Conservation (phyloP, 2,797 vertebrate species). For the Muscicapa comitata region DNA sequence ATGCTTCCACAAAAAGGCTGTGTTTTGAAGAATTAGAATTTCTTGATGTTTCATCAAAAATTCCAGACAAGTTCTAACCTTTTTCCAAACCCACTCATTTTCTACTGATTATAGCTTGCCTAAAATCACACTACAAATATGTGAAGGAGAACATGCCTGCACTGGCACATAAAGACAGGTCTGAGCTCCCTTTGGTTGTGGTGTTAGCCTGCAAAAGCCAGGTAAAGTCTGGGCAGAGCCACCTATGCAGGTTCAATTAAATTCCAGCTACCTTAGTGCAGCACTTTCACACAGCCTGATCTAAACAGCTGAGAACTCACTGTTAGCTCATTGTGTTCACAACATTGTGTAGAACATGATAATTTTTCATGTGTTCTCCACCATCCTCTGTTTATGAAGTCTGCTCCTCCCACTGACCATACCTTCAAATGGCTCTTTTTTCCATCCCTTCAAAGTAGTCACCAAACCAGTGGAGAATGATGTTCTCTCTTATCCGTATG, state of each 20-base stretch:
- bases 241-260: neutral
- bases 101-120: neutral
- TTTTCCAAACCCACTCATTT: neutral
- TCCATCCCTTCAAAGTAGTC: neutral
- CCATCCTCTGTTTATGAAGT: neutral
- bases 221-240: neutral
- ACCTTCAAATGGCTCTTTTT: neutral
- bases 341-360: rapidly evolving
- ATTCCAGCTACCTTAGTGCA: neutral
- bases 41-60: conserved; percentile 1
- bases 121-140: neutral
- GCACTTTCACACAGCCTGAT: neutral
- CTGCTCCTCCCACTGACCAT: neutral
- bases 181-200: neutral
- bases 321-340: neutral
- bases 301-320: neutral
- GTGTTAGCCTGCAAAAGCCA: neutral
- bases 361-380: neutral
- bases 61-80: conserved; percentile 40
- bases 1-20: neutral
- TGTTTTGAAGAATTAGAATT: neutral
- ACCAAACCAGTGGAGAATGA: neutral
- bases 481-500: neutral
- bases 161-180: neutral
- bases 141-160: neutral